A percentile compares a stretch with the other conserved stretches of the same genome.
Conservation (phyloP, 1,140 invertebrate genomes). For the Pseudomyrmex gracilis region DNA sequence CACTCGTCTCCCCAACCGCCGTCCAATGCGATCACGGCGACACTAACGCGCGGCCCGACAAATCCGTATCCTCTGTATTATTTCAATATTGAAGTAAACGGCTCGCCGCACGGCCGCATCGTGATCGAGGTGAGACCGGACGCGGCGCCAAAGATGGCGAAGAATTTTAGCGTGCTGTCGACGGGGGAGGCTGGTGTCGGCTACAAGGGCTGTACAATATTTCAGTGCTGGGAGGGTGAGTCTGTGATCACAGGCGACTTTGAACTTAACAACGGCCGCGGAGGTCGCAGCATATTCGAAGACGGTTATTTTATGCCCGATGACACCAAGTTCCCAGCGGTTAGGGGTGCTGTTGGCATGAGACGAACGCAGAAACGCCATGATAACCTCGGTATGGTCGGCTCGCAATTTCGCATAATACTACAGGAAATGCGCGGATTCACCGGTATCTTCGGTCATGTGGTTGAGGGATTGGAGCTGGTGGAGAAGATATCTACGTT, state of each 20-base stretch:
- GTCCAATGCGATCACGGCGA: slow-evolving; percentile 76
- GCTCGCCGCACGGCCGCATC: slow-evolving; percentile 89
- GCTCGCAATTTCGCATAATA: slow-evolving; percentile 93
- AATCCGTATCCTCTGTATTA: slow-evolving; percentile 90
- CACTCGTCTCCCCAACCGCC: slow-evolving; percentile 84
- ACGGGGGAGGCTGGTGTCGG: slow-evolving; percentile 92
- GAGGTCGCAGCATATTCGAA: slow-evolving; percentile 91
- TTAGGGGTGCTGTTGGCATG: slow-evolving; percentile 93
- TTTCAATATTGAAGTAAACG: slow-evolving; percentile 92
- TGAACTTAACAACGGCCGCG: slow-evolving; percentile 92
- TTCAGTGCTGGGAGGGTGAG: slow-evolving; percentile 93
- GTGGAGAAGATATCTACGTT: slow-evolving; percentile 92
- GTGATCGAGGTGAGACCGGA: slow-evolving; percentile 94
- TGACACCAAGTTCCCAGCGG: slow-evolving; percentile 91
- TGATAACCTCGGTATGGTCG: slow-evolving; percentile 92
- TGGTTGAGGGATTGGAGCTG: slow-evolving; percentile 92
- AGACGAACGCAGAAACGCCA: slow-evolving; percentile 92
- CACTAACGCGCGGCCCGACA: slow-evolving; percentile 76
- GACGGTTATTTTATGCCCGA: slow-evolving; percentile 93
- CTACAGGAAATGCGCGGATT: slow-evolving; percentile 93
- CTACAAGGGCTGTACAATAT: slow-evolving; percentile 92
- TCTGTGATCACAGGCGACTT: slow-evolving; percentile 93
- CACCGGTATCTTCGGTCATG: slow-evolving; percentile 93
- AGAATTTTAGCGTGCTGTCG: slow-evolving; percentile 94
- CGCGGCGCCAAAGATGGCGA: slow-evolving; percentile 95